Evolutionary conservation across 2,113 vertebrate species (phyloP), one percentile per base, ranked within the genome.

Genomic region (Donacobius atricapilla): DNA sequence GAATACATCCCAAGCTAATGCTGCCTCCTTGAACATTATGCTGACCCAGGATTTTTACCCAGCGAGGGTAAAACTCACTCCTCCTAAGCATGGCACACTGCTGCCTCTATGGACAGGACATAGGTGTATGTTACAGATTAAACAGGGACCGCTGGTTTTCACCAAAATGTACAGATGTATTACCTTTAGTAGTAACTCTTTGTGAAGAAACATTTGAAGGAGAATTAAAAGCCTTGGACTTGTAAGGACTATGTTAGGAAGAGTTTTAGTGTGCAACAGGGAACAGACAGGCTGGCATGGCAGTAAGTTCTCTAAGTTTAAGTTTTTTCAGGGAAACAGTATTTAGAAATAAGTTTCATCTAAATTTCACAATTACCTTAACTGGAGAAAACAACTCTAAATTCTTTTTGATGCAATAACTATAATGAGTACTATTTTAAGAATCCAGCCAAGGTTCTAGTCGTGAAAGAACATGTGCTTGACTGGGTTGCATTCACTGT

Each of bases 341-440:
- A 40, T 61, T 87, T 91, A 66, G 63, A 85, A 93, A 75, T 53
- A 58, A 37, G 30, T 50, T 83, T 96, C 64, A 47, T 16, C 47
- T 80, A 50, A 63, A 86, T 86, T 93, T 91, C 87, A 71, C 45
- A 72, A 51, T 83, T 68, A 61, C 81, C 93, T 91, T 90, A 88
- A 73, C 25, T 63, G 47, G 37, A 92, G 64, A 57, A 92, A 90
- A 64, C 50, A 88, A 33, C 39, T 73, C 35, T 47, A 16, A 65
- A 37, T 88, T 89, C 17, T 81, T 95, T 77, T 70, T 90, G 47
- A 81, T 92, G 85, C 22, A 70, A 9, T 90, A 75, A 70, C 76
- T 86, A 4, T 80, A 85, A 83, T 88, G 53, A 92, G 7, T 60
- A 13, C 56, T 94, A 83, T 92, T 94, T 90, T 92, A 90, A 93